A percentile compares a stretch with the other conserved stretches of the same genome.
phyloP scores from a whole-genome alignment of 2,113 vertebrate genomes.

The Caloenas nicobarica region DNA sequence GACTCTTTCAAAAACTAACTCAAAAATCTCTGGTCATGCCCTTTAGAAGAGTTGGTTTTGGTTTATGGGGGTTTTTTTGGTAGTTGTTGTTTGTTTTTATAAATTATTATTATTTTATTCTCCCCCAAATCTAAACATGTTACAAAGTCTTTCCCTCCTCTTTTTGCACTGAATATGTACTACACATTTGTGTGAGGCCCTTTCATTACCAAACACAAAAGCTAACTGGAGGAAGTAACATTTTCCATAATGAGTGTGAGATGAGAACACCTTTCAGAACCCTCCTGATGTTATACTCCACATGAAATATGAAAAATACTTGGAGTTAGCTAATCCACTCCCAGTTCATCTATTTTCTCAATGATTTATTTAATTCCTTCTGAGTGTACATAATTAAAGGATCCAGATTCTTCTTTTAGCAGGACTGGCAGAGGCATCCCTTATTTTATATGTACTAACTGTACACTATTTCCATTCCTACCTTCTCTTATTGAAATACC shows the following conservation, averaged over 20 bases:
- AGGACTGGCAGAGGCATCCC: neutral
- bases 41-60: neutral
- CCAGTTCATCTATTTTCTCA: neutral
- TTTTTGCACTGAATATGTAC: neutral
- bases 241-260: neutral
- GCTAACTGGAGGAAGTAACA: neutral
- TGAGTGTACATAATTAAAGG: neutral
- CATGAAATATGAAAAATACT: neutral
- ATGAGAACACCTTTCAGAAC: neutral
- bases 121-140: neutral
- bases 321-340: neutral
- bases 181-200: neutral
- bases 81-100: too few relatives aligned
- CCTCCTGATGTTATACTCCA: neutral
- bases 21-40: accelerated
- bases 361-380: neutral
- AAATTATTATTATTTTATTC: too few relatives aligned
- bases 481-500: neutral
- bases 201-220: neutral
- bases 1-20: neutral
- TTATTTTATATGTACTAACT: neutral
- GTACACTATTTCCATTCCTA: neutral
- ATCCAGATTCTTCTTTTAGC: neutral
- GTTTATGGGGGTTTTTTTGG: too few relatives aligned
- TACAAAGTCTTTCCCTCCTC: neutral